Conservation (phyloP, 1,140 invertebrate species). For the Diabrotica virgifera region DNA sequence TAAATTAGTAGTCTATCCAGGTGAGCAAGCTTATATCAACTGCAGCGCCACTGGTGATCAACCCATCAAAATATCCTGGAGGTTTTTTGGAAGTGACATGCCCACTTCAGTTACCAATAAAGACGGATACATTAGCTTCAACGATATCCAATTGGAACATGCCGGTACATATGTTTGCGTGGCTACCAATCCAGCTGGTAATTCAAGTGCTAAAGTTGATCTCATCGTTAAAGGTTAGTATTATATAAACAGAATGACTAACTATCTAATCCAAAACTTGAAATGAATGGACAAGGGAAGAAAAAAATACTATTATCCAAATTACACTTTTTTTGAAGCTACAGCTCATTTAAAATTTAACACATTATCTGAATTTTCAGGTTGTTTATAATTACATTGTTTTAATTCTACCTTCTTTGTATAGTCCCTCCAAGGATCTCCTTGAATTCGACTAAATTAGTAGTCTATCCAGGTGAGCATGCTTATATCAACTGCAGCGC, state of each 20-base stretch:
- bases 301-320: too few species aligned
- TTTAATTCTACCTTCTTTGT: too few species aligned
- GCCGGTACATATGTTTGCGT: constrained; percentile 82
- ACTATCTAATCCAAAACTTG: too few species aligned
- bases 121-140: constrained; percentile 62
- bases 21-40: constrained; percentile 68
- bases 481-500: constrained; percentile 73
- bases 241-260: too few species aligned
- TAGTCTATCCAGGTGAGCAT: too few species aligned
- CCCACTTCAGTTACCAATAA: constrained; percentile 58
- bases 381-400: background rate
- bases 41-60: constrained; percentile 76
- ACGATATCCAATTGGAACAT: constrained; percentile 73
- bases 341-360: too few species aligned
- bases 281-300: too few species aligned
- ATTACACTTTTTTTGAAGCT: too few species aligned
- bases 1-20: constrained; percentile 73
- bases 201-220: constrained; percentile 71
- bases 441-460: constrained; percentile 68
- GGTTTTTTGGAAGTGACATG: constrained; percentile 60
- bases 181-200: constrained; percentile 69
- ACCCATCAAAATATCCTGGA: constrained; percentile 78
- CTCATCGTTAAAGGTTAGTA: constrained; percentile 80
- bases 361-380: background rate
- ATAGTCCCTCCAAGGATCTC: constrained; percentile 64